phyloP scores from a whole-genome alignment of 2,888 invertebrate species.

The Papilio protenor region DNA sequence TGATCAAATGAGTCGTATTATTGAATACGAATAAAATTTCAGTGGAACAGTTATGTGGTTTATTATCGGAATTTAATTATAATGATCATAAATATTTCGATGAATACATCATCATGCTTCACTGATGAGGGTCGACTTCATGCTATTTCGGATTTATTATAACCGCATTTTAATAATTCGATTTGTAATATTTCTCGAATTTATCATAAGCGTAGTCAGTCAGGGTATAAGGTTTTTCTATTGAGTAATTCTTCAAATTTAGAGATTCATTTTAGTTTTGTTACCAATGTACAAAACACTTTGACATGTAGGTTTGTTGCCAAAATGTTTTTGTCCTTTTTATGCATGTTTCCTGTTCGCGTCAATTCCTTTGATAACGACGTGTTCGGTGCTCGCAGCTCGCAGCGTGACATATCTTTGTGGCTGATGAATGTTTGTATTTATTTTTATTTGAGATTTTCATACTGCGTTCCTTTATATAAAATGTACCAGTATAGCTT shows the following conservation, averaged over 20 bases:
- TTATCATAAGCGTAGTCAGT: too few species aligned
- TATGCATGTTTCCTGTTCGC: slow-evolving; percentile 38
- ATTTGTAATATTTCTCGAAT: neutral
- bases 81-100: neutral
- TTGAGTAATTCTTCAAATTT: too few species aligned
- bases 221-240: too few species aligned
- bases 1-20: too few species aligned
- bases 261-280: neutral
- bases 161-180: neutral
- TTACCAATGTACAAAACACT: neutral
- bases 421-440: slow-evolving; percentile 48
- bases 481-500: neutral
- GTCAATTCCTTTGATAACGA: slow-evolving; percentile 41
- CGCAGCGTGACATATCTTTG: slow-evolving; percentile 43
- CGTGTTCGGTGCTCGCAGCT: slow-evolving; percentile 33
- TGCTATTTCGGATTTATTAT: neutral
- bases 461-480: neutral
- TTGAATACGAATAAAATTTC: too few species aligned
- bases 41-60: too few species aligned
- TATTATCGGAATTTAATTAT: too few species aligned
- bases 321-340: slow-evolving; percentile 40
- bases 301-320: slow-evolving; percentile 9
- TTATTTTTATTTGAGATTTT: slow-evolving; percentile 34
- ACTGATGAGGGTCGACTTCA: neutral
- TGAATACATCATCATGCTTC: neutral